Base-by-base conservation (phyloP, 2,888 invertebrate species). In the Bedellia somnulentella region DNA sequence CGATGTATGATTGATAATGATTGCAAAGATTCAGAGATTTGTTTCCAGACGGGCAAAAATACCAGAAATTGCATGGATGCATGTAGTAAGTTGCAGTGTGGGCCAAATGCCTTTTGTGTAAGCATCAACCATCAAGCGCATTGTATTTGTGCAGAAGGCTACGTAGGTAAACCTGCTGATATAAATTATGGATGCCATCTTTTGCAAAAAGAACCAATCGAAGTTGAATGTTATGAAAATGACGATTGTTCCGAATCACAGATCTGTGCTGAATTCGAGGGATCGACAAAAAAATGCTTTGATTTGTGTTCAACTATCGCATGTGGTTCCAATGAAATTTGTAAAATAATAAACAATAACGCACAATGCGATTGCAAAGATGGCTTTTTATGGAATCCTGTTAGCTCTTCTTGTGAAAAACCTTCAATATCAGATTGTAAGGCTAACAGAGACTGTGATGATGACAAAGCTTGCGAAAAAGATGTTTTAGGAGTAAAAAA, bases 61-160 rank as follows among this genome's bases (percentile, higher is more conserved):
- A 56, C 83, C 3, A 78, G 93, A 31, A 89, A 89, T 59, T 93
- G 93, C 57, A 84, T 91, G 3, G 91, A 93, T 52, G 89, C 88
- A 0, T 94, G 93, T 49, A 85, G 86, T 38, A 90, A 90, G 64
- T 77, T 89, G 17, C 91, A 92, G 46, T 93, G 93, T 52, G 93
- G 93, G 8, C 92, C 93, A 0, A 93, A 93, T 57, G 92, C 93
- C 3, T 60, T 92, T 1, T 93, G 93, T 52, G 82, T 92, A 5
- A 85, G 88, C 10, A 85, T 89, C 46, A 86, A 87, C 48, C 93
- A 93, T 57, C 81, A 87, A 37, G 89, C 93, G 1, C 84, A 88
- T 17, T 94, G 93, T 50, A 85, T 93, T 35, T 94, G 94, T 51
- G 79, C 86, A 14, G 87, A 90, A 37, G 90, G 89, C 1, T 91